These are phyloP conservation scores for Drepanosiphum platanoidis DNA, from an alignment of 2,888 invertebrate genomes.

Conservation along the genomic window DNA sequence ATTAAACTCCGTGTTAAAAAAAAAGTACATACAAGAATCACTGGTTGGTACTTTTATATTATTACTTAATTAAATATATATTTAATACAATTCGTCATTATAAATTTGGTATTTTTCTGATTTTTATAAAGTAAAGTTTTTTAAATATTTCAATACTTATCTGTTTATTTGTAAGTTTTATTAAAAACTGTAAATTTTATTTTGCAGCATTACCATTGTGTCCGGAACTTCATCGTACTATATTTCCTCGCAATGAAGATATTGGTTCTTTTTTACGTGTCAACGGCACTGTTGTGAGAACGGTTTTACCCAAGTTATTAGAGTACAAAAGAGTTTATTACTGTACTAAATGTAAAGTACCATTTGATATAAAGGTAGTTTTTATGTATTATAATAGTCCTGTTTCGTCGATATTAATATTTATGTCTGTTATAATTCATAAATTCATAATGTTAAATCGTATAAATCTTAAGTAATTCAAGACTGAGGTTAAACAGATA, in stretches of 20 bases:
- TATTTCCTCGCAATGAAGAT: conserved; percentile 78
- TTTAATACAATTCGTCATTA: not conserved
- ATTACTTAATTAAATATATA: not conserved
- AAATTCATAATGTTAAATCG: no score
- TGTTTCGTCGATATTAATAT: conserved; percentile 4
- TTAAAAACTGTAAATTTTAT: not conserved
- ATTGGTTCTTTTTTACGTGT: conserved; percentile 79
- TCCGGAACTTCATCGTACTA: conserved; percentile 74
- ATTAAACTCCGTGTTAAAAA: conserved; percentile 70
- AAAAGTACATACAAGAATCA: conserved; percentile 76
- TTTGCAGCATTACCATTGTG: conserved; percentile 74
- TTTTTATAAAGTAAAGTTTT: not conserved
- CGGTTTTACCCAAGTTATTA: conserved; percentile 79
- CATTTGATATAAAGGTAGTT: conserved; percentile 73
- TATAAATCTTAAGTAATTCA: no score
- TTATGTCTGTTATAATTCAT: conserved; percentile 8
- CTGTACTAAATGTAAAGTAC: conserved; percentile 81
- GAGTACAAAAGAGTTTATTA: conserved; percentile 79
- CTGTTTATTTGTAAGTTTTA: not conserved
- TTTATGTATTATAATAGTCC: not conserved
- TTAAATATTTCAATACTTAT: not conserved
- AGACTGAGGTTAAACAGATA: no score
- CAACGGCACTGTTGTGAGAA: conserved; percentile 82
- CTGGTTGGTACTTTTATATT: conserved; percentile 65
- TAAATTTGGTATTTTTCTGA: not conserved